Evolutionary conservation across 2,113 vertebrate species (phyloP).

Genomic region (Silurus asotus): DNA sequence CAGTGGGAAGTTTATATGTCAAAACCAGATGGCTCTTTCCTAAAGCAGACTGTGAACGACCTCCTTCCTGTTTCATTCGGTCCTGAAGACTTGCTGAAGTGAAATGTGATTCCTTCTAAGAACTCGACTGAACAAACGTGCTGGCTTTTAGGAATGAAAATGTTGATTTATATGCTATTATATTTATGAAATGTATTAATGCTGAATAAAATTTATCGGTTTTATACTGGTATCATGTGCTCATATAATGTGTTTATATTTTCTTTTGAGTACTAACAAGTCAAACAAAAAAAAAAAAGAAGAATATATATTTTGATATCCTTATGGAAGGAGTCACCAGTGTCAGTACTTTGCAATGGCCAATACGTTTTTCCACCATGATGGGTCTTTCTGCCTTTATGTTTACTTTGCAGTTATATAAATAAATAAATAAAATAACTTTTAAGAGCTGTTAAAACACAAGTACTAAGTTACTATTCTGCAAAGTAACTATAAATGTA

Average conservation of each 20-base stretch:
- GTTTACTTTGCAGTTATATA: neutral
- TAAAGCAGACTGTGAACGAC: constrained; percentile 68
- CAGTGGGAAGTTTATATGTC: constrained; percentile 77
- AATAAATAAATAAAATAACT: no score
- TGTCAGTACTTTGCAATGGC: neutral
- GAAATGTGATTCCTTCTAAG: accelerated
- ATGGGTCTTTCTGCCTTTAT: neutral
- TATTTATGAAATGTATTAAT: neutral
- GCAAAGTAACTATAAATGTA: no score
- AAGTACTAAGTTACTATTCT: neutral
- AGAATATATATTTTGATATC: neutral
- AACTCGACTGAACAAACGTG: neutral
- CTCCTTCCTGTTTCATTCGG: constrained; percentile 79
- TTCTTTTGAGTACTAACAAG: no score
- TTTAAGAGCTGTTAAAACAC: no score
- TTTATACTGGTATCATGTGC: neutral
- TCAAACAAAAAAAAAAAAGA: neutral
- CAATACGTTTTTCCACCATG: neutral
- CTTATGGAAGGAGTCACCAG: neutral
- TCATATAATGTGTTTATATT: no score
- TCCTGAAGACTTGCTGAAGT: constrained; percentile 70
- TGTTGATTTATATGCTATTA: neutral
- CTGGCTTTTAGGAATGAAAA: neutral
- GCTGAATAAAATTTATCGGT: neutral
- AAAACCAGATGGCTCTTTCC: constrained; percentile 71